A percentile compares a stretch with the other conserved stretches of the same genome.
Conservation (phyloP, 2,113 vertebrate genomes). For the Myrmophylax atrothorax region DNA sequence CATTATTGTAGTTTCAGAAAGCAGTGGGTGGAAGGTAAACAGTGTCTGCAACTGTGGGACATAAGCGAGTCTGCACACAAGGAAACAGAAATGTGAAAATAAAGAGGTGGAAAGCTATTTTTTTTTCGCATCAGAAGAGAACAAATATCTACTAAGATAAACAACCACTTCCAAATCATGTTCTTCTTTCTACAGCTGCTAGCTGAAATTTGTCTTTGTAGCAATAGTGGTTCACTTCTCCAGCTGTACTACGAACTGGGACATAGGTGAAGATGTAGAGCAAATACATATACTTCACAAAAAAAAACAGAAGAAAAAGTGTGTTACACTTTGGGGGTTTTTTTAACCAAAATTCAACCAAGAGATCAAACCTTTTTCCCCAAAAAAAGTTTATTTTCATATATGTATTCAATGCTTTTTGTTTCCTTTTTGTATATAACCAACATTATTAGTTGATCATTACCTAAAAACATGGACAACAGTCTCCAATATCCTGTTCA, state of each 20-base stretch:
- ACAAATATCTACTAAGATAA: not conserved
- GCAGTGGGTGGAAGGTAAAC: not conserved
- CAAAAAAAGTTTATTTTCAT: not conserved
- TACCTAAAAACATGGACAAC: not conserved
- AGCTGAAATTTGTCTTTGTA: not conserved
- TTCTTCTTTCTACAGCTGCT: not conserved
- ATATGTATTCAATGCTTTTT: not conserved
- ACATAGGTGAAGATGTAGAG: not conserved
- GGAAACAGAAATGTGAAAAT: slow-evolving; percentile 13
- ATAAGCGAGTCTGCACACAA: not conserved
- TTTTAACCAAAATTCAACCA: not conserved
- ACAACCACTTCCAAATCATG: not conserved
- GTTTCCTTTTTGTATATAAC: not conserved
- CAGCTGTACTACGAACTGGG: not conserved
- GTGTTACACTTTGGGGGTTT: too few relatives aligned
- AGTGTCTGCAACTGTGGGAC: not conserved
- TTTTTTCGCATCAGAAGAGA: not conserved
- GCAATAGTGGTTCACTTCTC: not conserved
- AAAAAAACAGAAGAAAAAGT: not conserved
- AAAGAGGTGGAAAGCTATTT: not conserved
- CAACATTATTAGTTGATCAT: not conserved
- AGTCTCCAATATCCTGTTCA: not conserved
- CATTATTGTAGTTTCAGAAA: slow-evolving; percentile 17
- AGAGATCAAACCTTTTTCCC: fast-evolving
- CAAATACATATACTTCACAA: not conserved